A percentile compares a stretch with the other conserved stretches of the same genome.
These are phyloP conservation scores for Heliangelus exortis DNA, from an alignment of 2,797 vertebrate genomes.

Conservation along the genomic window DNA sequence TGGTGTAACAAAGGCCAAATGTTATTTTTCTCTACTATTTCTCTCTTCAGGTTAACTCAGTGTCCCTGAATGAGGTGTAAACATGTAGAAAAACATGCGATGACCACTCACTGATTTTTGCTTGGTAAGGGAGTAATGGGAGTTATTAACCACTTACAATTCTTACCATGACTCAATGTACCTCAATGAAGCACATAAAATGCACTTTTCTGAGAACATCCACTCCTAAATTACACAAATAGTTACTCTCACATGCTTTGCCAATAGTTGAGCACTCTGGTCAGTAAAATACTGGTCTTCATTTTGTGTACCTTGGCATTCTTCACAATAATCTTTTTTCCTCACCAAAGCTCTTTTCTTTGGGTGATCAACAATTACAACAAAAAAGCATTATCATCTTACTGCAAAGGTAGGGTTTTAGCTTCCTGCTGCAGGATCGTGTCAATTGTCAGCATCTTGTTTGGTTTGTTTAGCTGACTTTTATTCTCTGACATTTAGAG, in stretches of 20 bases:
- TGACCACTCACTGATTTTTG: background rate
- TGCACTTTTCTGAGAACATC: conserved; percentile 5
- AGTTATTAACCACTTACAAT: background rate
- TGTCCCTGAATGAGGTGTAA: background rate
- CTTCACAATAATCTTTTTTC: background rate
- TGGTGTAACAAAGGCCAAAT: background rate
- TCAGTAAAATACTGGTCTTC: conserved; percentile 19
- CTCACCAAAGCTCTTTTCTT: background rate
- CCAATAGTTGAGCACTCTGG: background rate
- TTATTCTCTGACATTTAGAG: conserved; percentile 60
- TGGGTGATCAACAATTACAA: background rate
- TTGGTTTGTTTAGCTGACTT: conserved; percentile 50
- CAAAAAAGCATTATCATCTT: background rate
- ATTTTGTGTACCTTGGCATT: background rate
- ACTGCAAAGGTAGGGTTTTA: background rate
- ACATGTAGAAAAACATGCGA: background rate
- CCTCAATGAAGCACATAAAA: background rate
- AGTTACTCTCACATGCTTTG: background rate
- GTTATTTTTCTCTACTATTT: background rate
- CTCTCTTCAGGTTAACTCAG: background rate
- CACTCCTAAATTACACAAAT: background rate
- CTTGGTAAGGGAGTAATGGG: background rate
- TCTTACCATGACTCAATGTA: background rate
- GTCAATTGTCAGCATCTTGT: conserved; percentile 33
- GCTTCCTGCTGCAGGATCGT: background rate